Conservation (phyloP, 2,888 invertebrate genomes). For the Watsonalla binaria region DNA sequence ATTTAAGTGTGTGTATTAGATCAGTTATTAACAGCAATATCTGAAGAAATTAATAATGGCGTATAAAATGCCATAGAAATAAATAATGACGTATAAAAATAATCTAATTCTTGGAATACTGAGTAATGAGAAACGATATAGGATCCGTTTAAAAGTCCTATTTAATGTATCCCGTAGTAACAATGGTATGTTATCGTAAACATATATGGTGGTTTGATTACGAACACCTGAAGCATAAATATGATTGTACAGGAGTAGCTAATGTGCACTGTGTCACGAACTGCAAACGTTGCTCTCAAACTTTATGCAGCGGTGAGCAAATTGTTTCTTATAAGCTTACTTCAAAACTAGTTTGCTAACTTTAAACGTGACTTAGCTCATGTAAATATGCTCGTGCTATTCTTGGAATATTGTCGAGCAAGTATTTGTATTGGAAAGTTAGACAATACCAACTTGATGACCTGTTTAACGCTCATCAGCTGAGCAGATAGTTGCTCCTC, state of each 20-base stretch:
- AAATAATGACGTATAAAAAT: no score
- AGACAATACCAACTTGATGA: constrained; percentile 37
- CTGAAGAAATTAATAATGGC: no score
- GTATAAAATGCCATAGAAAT: no score
- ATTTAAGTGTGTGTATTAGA: no score
- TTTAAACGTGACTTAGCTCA: constrained; percentile 32
- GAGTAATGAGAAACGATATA: no score
- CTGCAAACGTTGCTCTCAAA: constrained; percentile 38
- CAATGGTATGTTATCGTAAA: constrained; percentile 31
- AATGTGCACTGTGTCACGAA: constrained; percentile 32
- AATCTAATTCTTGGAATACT: no score
- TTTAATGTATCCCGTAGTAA: constrained; percentile 20
- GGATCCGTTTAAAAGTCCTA: neutral
- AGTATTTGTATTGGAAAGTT: constrained; percentile 31
- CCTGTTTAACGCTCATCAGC: constrained; percentile 21
- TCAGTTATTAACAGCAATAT: no score
- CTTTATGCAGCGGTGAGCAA: constrained; percentile 21
- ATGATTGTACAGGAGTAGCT: constrained; percentile 38
- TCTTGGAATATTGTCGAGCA: neutral
- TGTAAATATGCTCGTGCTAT: constrained; percentile 9
- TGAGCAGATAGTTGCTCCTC: constrained; percentile 1
- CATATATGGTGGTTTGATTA: constrained; percentile 43
- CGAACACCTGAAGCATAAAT: constrained; percentile 50
- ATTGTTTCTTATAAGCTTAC: constrained; percentile 10
- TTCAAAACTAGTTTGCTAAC: constrained; percentile 1